Conservation (phyloP, 2,797 vertebrate genomes). For the Pristis pectinata region DNA sequence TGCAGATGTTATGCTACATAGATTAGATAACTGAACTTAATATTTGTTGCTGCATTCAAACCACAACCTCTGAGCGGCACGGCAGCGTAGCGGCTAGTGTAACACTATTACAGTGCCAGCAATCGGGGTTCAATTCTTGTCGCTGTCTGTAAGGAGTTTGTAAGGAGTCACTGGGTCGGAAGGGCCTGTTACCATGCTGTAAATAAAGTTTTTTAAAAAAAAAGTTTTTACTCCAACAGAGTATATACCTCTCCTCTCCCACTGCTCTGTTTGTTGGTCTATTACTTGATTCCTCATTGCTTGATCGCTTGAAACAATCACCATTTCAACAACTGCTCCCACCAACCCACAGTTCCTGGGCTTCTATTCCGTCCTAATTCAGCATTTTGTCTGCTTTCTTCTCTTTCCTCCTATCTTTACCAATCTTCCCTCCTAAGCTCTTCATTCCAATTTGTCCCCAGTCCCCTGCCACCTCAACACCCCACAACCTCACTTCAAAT, state of each 20-base stretch:
- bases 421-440: background rate
- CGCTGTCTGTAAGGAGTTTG: too few species aligned
- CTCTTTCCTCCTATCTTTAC: background rate
- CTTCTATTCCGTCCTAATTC: background rate
- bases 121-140: too few species aligned
- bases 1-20: background rate
- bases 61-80: background rate
- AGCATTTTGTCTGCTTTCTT: too few species aligned
- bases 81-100: too few species aligned
- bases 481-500: background rate
- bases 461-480: background rate
- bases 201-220: too few species aligned
- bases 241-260: background rate
- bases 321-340: too few species aligned
- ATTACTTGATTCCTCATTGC: background rate
- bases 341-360: background rate
- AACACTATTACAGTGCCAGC: too few species aligned
- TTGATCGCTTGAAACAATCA: too few species aligned
- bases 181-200: too few species aligned
- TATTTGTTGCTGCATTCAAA: background rate
- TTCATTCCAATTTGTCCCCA: background rate
- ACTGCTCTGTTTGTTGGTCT: background rate
- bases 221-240: background rate
- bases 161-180: too few species aligned
- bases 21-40: background rate